phyloP scores from a whole-genome alignment of 2,888 invertebrate species.

The Dioctria rufipes region DNA sequence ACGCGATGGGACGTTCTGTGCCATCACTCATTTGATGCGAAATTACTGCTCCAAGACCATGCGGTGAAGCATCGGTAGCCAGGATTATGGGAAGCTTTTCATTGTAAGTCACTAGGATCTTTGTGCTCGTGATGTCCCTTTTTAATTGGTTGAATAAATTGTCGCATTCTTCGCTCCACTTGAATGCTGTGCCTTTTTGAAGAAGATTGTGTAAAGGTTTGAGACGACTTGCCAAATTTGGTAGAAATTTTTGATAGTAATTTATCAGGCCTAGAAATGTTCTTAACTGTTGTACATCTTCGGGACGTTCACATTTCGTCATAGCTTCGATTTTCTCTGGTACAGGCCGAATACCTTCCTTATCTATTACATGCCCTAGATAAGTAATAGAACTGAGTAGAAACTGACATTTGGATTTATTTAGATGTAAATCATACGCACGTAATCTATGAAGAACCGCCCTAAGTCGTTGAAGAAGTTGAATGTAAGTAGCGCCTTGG shows the following conservation, averaged over 20 bases:
- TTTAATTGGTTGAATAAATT: not conserved
- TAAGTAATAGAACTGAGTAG: not conserved
- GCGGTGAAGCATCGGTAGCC: constrained; percentile 8
- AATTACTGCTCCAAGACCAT: constrained; percentile 20
- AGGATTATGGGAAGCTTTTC: constrained; percentile 7
- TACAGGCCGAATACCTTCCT: not conserved
- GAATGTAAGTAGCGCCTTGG: not conserved
- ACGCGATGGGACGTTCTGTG: not conserved
- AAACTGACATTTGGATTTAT: not conserved
- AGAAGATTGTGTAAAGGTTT: not conserved
- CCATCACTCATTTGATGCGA: not conserved
- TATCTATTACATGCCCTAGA: not conserved
- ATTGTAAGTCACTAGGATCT: not conserved
- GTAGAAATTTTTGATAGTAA: not conserved
- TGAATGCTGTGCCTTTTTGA: not conserved
- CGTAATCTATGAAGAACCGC: not conserved
- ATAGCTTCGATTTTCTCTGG: constrained; percentile 16
- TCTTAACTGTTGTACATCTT: not conserved
- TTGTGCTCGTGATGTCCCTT: not conserved
- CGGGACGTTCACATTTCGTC: not conserved
- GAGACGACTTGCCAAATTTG: not conserved
- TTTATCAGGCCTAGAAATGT: constrained; percentile 19
- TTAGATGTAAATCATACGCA: constrained; percentile 3
- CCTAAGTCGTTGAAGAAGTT: not conserved
- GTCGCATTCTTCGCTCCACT: not conserved